phyloP scores from a whole-genome alignment of 2,113 vertebrate species.

The Camelus bactrianus region DNA sequence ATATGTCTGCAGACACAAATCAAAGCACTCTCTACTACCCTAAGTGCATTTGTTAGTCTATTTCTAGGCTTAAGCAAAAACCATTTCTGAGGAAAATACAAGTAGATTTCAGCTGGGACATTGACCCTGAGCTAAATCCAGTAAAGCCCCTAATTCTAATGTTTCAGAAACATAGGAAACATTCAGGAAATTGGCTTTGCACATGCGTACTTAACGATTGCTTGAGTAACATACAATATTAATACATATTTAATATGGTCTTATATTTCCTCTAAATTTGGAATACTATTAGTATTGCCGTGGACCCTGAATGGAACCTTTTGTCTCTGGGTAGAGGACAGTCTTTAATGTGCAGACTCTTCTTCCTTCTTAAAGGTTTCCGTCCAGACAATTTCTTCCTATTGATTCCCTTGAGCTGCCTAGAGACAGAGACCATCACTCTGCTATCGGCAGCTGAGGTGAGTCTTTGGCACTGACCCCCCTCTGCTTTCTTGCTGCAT shows the following conservation, averaged over 20 bases:
- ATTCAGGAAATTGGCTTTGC: neutral
- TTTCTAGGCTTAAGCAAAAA: constrained; percentile 4
- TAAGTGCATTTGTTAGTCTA: neutral
- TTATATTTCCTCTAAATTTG: neutral
- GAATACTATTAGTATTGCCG: neutral
- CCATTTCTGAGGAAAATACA: neutral
- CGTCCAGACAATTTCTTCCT: neutral
- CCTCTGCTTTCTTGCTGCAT: neutral
- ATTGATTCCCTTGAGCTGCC: neutral
- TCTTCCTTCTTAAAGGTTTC: neutral
- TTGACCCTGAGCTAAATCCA: neutral
- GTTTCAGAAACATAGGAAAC: neutral
- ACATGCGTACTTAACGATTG: neutral
- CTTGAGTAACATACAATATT: neutral
- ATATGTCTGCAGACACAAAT: neutral
- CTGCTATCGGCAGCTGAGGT: neutral
- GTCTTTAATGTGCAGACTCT: neutral
- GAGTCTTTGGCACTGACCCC: neutral
- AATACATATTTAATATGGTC: neutral
- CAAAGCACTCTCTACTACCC: neutral
- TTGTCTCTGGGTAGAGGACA: neutral
- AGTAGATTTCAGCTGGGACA: neutral
- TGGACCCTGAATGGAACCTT: neutral
- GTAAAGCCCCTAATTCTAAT: neutral
- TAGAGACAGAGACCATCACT: neutral